A percentile compares a stretch with the other conserved stretches of the same genome.
Evolutionary conservation across 1,140 invertebrate genomes (phyloP).

Genomic region (Drosophila tropicalis): DNA sequence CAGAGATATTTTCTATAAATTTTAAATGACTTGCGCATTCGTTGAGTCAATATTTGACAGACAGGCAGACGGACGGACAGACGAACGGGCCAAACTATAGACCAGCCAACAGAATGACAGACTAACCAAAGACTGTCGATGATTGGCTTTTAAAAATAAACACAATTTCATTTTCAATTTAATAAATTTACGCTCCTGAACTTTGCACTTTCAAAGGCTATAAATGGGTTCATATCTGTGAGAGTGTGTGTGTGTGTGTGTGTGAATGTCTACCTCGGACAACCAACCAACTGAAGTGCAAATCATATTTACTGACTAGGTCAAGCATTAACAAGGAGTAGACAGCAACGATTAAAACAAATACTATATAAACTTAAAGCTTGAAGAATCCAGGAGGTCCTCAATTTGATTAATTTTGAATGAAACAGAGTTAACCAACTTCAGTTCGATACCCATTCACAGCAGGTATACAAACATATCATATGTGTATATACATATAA

Average conservation of each 20-base stretch:
- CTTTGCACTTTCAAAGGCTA: slow-evolving; percentile 31
- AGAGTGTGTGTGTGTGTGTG: too few species aligned
- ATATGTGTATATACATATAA: too few species aligned
- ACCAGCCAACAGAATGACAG: slow-evolving; percentile 5
- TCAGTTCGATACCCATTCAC: too few species aligned
- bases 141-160: slow-evolving; percentile 56
- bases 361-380: too few species aligned
- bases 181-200: slow-evolving; percentile 51
- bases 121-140: slow-evolving; percentile 13
- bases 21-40: slow-evolving; percentile 63
- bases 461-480: too few species aligned
- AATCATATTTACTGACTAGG: slow-evolving; percentile 25
- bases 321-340: slow-evolving; percentile 16
- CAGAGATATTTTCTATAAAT: slow-evolving; percentile 65
- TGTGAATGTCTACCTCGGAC: too few species aligned
- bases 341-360: too few species aligned
- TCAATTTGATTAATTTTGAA: slow-evolving; percentile 1
- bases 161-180: slow-evolving; percentile 67
- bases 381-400: too few species aligned
- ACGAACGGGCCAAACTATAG: slow-evolving; percentile 17
- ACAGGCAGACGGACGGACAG: slow-evolving; percentile 2
- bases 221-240: too few species aligned
- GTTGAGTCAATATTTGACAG: slow-evolving; percentile 67
- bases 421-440: slow-evolving; percentile 37
- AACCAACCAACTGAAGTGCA: slow-evolving; percentile 7